phyloP scores from a whole-genome alignment of 2,888 invertebrate species.

The Xestoiulus laeticollis region DNA sequence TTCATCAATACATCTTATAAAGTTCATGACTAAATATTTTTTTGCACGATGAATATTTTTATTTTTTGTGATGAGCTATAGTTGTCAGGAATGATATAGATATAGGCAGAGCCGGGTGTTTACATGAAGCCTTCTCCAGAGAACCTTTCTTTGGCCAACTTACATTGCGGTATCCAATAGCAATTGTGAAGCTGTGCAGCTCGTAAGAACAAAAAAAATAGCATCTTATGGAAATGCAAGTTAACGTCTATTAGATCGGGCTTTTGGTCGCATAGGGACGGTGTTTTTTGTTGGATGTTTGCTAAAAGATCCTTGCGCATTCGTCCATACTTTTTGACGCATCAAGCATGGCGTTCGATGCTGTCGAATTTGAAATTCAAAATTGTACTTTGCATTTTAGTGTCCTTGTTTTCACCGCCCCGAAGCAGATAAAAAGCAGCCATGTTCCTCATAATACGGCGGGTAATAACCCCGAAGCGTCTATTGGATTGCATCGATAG shows the following conservation, averaged over 20 bases:
- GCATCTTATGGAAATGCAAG: neutral
- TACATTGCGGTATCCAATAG: neutral
- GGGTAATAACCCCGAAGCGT: constrained; percentile 34
- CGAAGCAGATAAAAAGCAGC: neutral
- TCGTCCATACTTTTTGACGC: neutral
- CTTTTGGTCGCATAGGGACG: neutral
- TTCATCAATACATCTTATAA: no score
- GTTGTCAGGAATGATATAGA: no score
- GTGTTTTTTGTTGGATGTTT: neutral
- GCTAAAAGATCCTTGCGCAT: neutral
- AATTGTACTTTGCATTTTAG: constrained; percentile 33
- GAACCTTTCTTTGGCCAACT: no score
- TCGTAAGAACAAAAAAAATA: neutral
- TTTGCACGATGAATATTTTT: no score
- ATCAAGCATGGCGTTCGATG: constrained; percentile 15
- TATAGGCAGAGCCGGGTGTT: no score
- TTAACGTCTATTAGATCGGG: constrained; percentile 32
- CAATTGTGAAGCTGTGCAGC: neutral
- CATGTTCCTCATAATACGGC: neutral
- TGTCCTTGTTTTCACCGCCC: constrained; percentile 32
- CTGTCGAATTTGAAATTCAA: constrained; percentile 31
- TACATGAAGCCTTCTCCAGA: no score
- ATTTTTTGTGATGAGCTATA: no score
- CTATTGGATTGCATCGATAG: constrained; percentile 37
- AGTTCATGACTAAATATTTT: no score